These are phyloP conservation scores for Rhyzopertha dominica DNA, from an alignment of 1,140 invertebrate species.

Conservation along the genomic window DNA sequence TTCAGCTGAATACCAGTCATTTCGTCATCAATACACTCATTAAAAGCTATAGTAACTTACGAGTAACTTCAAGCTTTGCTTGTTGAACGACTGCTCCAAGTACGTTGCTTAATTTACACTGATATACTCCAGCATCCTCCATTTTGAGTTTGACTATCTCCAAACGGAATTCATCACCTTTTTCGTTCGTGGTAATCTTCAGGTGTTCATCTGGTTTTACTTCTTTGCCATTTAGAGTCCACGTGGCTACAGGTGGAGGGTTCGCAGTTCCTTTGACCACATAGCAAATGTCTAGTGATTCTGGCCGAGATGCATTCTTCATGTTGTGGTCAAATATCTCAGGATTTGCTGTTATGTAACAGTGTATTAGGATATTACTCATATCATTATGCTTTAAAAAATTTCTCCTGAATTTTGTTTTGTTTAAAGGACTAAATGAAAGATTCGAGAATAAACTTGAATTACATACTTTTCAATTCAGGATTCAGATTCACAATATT, in stretches of 20 bases:
- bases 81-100: constrained; percentile 66
- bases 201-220: constrained; percentile 29
- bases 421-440: too few species aligned
- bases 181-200: constrained; percentile 56
- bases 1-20: constrained; percentile 51
- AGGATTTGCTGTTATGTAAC: too few species aligned
- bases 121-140: constrained; percentile 71
- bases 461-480: too few species aligned
- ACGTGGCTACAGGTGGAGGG: constrained; percentile 71
- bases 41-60: constrained; percentile 49
- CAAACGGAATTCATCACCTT: constrained; percentile 68
- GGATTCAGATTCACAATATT: too few species aligned
- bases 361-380: too few species aligned
- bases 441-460: too few species aligned
- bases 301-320: constrained; percentile 67
- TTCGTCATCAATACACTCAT: constrained; percentile 4
- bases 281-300: constrained; percentile 68
- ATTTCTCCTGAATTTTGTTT: too few species aligned
- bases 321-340: constrained; percentile 65
- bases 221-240: constrained; percentile 63
- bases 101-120: constrained; percentile 68
- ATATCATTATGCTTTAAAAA: too few species aligned
- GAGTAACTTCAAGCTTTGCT: constrained; percentile 64
- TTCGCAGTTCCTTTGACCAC: constrained; percentile 65
- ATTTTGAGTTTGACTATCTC: constrained; percentile 63